Base-by-base conservation (phyloP, 2,797 vertebrate species). In the Myotis planiceps region DNA sequence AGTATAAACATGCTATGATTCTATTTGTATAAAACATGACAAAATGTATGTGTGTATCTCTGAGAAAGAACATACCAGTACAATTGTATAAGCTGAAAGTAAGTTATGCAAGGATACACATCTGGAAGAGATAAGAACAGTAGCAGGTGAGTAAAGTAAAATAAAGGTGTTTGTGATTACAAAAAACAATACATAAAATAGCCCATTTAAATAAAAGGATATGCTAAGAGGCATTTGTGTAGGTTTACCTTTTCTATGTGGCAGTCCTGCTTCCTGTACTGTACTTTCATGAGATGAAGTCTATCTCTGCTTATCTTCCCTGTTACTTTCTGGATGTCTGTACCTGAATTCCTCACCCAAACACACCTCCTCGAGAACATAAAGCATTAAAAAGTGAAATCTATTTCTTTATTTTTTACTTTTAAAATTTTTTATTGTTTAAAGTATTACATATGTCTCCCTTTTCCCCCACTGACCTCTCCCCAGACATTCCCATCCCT, bases 251-350 rank as follows among this genome's bases (percentile, higher is more conserved):
- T 53, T 80, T 39, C 23, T 3, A n/a, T 1, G 3, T 7, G 9
- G 18, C 34, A 42, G 27, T 4, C 2, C 6, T 4, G 3, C 5
- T 72, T 49, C 1, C 27, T n/a, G 1, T 2, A 2, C 47, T 80
- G 6, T 2, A 16, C 7, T 10, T 68, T 23, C 3, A 34, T 10
- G 18, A 37, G 23, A 3, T 45, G 49, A 29, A 79, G 53, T 21
- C 8, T 16, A 8, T 19, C 4, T 13, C 16, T 23, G 4, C 23
- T 65, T 29, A 23, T 66, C 16, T 68, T 23, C 37, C 9, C 72
- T 18, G 34, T 6, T 83, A 21, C 47, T 9, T 55, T 78, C 34
- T 27, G 55, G 9, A 18, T 65, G 21, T 63, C 42, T 49, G 51
- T 68, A 37, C 10, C n/a, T 7, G 25, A 39, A 47, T 42, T 18